phyloP scores from a whole-genome alignment of 2,888 invertebrate genomes.

The Diachrysia chrysitis region DNA sequence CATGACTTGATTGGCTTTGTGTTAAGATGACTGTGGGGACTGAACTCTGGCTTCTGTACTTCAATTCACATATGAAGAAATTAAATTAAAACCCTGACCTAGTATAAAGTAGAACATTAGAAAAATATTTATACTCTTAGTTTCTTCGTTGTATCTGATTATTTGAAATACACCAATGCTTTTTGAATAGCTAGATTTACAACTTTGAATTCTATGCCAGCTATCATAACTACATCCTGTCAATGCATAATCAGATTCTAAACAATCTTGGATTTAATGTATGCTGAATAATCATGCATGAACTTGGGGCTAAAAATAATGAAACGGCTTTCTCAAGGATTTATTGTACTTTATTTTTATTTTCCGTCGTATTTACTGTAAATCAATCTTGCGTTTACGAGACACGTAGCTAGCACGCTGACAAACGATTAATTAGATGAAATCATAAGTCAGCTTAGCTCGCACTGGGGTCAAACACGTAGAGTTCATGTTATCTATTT shows the following conservation, averaged over 20 bases:
- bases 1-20: constrained; percentile 43
- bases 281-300: background rate
- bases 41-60: background rate
- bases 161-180: constrained; percentile 13
- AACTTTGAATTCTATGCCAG: constrained; percentile 5
- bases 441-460: constrained; percentile 59
- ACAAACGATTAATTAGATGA: constrained; percentile 58
- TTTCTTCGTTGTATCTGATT: constrained; percentile 14
- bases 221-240: constrained; percentile 4
- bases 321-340: background rate
- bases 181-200: constrained; percentile 10
- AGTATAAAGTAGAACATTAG: constrained; percentile 7
- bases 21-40: constrained; percentile 7
- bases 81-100: background rate
- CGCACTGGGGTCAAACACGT: constrained; percentile 51
- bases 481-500: constrained; percentile 49
- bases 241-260: constrained; percentile 4
- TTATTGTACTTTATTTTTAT: background rate
- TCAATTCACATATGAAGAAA: background rate
- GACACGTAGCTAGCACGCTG: constrained; percentile 19
- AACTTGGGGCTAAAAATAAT: background rate
- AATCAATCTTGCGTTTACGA: constrained; percentile 19
- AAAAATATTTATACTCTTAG: constrained; percentile 9
- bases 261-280: background rate
- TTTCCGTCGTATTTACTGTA: constrained; percentile 11